Percentiles rank a stretch among this genome's conserved stretches.
phyloP scores from a whole-genome alignment of 2,888 invertebrate genomes.

The Sphaerophoria taeniata region DNA sequence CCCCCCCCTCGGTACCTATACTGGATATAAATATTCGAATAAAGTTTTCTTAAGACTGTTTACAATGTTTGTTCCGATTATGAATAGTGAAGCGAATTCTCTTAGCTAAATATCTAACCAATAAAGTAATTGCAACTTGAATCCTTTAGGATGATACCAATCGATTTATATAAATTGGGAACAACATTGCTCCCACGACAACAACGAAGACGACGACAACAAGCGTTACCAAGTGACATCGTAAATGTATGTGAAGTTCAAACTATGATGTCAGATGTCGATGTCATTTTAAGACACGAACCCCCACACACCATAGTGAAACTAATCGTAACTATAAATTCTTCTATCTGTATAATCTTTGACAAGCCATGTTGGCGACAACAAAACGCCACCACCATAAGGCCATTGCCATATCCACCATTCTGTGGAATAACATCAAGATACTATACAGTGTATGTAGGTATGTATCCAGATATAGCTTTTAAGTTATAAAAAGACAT shows the following conservation, averaged over 20 bases:
- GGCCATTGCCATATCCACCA: not conserved
- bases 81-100: not conserved
- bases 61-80: no score
- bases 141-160: not conserved
- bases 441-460: not conserved
- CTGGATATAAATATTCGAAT: no score
- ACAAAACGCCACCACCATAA: not conserved
- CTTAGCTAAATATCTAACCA: not conserved
- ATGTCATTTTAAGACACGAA: slow-evolving; percentile 44
- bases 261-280: slow-evolving; percentile 67
- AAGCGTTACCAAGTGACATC: slow-evolving; percentile 19
- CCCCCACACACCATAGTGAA: slow-evolving; percentile 47
- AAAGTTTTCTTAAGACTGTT: no score
- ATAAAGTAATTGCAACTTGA: not conserved
- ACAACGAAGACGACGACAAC: not conserved
- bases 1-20: no score
- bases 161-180: slow-evolving; percentile 24
- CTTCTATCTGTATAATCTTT: slow-evolving; percentile 23
- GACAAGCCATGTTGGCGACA: slow-evolving; percentile 13
- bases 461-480: not conserved
- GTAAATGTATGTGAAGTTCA: slow-evolving; percentile 30
- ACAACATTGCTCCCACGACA: not conserved
- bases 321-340: slow-evolving; percentile 56
- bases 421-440: not conserved
- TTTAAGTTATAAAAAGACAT: not conserved